Evolutionary conservation across 2,888 invertebrate species (phyloP).

Genomic region (Nomada fabriciana): DNA sequence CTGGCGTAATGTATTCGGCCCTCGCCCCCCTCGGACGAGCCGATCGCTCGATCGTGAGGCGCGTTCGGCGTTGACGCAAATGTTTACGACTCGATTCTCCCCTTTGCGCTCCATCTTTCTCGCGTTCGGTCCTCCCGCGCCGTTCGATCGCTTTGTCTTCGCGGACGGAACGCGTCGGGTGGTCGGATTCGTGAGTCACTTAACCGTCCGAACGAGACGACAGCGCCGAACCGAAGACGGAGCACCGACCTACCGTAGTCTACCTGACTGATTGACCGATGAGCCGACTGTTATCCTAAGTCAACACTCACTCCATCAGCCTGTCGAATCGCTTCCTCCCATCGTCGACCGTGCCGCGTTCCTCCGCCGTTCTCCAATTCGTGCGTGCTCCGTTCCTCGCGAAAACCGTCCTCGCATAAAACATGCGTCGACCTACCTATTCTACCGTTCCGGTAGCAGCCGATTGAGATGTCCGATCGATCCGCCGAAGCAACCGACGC

Average conservation of each 20-base stretch:
- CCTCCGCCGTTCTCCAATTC: conserved; percentile 33
- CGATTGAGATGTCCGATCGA: conserved; percentile 40
- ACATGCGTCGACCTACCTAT: conserved; percentile 8
- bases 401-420: conserved; percentile 48
- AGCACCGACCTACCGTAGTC: conserved; percentile 78
- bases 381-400: conserved; percentile 17
- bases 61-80: conserved; percentile 51
- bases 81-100: conserved; percentile 46
- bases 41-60: neutral
- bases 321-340: conserved; percentile 74
- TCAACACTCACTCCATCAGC: conserved; percentile 84
- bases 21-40: neutral
- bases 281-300: conserved; percentile 84
- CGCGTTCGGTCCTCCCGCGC: conserved; percentile 13
- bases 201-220: conserved; percentile 76
- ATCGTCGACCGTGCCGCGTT: conserved; percentile 50
- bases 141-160: conserved; percentile 62
- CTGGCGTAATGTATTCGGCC: neutral
- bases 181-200: conserved; percentile 80
- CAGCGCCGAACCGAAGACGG: conserved; percentile 78
- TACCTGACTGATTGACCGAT: conserved; percentile 84
- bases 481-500: neutral
- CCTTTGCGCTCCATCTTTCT: neutral
- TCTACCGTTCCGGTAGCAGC: neutral
- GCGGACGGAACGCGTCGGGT: conserved; percentile 64